Conservation (phyloP, 2,888 invertebrate species). For the Lepidochitona cinerea region DNA sequence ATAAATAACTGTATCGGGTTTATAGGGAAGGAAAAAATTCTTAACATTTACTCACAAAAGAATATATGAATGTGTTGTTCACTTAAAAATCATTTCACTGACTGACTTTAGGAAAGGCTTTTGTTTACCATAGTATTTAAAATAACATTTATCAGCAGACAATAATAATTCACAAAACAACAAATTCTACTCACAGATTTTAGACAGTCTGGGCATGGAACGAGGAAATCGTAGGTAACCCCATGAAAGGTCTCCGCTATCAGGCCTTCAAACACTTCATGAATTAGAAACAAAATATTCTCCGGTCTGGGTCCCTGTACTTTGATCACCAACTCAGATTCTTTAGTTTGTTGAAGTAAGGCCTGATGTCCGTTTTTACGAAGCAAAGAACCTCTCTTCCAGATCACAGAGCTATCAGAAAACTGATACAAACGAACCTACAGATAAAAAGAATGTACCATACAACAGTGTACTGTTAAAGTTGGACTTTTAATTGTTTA, state of each 20-base stretch:
- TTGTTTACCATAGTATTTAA: too few relatives aligned
- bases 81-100: too few relatives aligned
- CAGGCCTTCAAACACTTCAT: conserved; percentile 68
- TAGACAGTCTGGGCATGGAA: conserved; percentile 68
- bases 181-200: conserved; percentile 43
- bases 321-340: conserved; percentile 55
- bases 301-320: conserved; percentile 68
- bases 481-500: too few relatives aligned
- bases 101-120: too few relatives aligned
- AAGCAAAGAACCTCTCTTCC: conserved; percentile 68
- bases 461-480: too few relatives aligned
- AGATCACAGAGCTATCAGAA: conserved; percentile 63
- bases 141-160: too few relatives aligned
- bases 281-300: conserved; percentile 67
- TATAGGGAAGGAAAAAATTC: too few relatives aligned
- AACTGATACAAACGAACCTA: conserved; percentile 67
- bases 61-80: too few relatives aligned
- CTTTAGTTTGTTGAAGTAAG: conserved; percentile 56
- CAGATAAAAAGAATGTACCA: too few relatives aligned
- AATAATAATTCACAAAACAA: background rate
- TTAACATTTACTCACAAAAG: too few relatives aligned
- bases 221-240: conserved; percentile 64
- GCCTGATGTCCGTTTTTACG: conserved; percentile 67
- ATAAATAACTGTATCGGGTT: too few relatives aligned
- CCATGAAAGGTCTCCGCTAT: conserved; percentile 68